Percentiles rank a stretch among this genome's conserved stretches.
phyloP scores from a whole-genome alignment of 2,113 vertebrate species.

The Hemiprocne comata region DNA sequence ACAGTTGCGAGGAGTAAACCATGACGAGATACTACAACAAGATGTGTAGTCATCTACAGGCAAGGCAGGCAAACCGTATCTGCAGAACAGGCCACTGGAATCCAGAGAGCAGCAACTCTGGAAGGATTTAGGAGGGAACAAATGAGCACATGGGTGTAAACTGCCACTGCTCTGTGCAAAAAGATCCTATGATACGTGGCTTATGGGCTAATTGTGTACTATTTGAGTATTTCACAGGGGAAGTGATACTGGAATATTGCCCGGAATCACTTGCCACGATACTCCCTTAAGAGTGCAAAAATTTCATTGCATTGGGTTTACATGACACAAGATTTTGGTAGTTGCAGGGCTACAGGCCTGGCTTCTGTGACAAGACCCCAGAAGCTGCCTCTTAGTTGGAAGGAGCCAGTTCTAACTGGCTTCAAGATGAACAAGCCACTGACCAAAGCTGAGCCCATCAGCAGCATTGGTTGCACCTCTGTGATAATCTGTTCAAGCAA shows the following conservation, averaged over 20 bases:
- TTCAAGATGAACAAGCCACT: background rate
- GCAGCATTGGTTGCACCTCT: rapidly evolving
- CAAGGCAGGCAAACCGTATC: background rate
- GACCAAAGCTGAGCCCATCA: background rate
- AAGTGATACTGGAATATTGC: background rate
- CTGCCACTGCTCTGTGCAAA: background rate
- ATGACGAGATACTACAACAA: background rate
- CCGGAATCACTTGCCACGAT: background rate
- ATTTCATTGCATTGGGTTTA: background rate
- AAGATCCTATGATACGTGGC: rapidly evolving
- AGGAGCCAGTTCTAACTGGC: rapidly evolving
- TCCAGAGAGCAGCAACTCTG: background rate
- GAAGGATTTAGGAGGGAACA: background rate
- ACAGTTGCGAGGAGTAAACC: background rate
- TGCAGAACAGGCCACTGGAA: background rate
- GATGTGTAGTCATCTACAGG: background rate
- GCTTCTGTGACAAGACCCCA: background rate
- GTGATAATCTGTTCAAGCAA: background rate
- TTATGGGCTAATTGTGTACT: background rate
- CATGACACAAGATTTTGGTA: background rate
- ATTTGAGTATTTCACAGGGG: background rate
- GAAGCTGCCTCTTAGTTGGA: background rate
- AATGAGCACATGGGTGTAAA: background rate
- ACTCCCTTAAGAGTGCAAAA: background rate
- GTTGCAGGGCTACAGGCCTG: rapidly evolving